Evolutionary conservation across 1,140 invertebrate species (phyloP).

Genomic region (Conus betulinus): DNA sequence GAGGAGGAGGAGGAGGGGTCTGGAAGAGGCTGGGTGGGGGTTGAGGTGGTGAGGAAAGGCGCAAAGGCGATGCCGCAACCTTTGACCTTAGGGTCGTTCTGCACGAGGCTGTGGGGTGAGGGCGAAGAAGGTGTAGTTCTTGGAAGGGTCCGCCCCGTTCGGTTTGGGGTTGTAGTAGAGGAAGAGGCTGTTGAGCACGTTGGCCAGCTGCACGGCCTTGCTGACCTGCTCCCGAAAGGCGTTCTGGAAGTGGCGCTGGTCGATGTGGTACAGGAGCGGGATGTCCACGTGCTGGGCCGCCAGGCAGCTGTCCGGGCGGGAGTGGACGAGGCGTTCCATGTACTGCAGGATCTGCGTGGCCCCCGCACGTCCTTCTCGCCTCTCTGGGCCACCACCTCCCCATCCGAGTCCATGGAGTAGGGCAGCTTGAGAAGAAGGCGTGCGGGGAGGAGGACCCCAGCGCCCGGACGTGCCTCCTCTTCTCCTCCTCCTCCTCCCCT

Average conservation of each 20-base stretch:
- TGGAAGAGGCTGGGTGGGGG: no score
- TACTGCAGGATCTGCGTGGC: constrained; percentile 17
- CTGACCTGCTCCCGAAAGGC: constrained; percentile 45
- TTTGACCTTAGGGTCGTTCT: constrained; percentile 46
- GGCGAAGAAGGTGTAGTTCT: constrained; percentile 47
- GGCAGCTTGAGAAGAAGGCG: no score
- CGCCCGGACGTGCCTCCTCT: neutral
- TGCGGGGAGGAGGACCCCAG: neutral
- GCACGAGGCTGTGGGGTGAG: constrained; percentile 53
- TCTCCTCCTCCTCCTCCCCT: neutral
- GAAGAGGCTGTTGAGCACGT: constrained; percentile 55
- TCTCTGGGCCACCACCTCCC: neutral
- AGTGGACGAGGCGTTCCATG: constrained; percentile 18
- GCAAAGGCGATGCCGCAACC: constrained; percentile 57
- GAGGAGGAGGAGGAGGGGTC: constrained; percentile 37
- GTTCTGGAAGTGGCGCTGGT: constrained; percentile 36
- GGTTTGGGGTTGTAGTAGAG: constrained; percentile 34
- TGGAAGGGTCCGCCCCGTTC: neutral
- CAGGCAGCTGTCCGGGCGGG: neutral
- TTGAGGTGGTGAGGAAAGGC: neutral
- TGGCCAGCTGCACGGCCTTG: constrained; percentile 53
- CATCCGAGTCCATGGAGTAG: neutral
- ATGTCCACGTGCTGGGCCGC: neutral
- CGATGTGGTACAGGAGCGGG: constrained; percentile 22
- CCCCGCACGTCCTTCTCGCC: neutral